phyloP scores from a whole-genome alignment of 2,113 vertebrate genomes.

The Cephalopterus ornatus region DNA sequence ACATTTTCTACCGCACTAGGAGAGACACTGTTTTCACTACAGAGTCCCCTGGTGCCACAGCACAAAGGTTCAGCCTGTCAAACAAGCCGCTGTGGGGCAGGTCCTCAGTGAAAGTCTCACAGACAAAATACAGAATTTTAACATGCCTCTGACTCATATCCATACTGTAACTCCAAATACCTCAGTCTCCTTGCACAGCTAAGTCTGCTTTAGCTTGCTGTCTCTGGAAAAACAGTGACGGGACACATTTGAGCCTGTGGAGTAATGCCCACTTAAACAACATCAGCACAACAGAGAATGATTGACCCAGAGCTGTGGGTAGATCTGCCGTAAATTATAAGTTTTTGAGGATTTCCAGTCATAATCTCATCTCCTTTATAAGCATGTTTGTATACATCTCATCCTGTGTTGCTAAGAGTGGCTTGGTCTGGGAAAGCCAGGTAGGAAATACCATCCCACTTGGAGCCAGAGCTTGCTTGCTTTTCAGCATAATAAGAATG shows the following conservation, averaged over 20 bases:
- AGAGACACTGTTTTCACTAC: background rate
- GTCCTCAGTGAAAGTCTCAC: background rate
- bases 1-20: accelerated
- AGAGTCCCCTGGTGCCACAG: background rate
- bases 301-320: background rate
- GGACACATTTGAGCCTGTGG: background rate
- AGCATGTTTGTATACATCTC: accelerated
- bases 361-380: background rate
- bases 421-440: background rate
- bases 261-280: background rate
- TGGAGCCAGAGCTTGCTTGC: background rate
- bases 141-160: background rate
- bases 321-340: background rate
- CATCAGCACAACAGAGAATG: background rate
- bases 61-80: background rate
- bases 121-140: background rate
- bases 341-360: background rate
- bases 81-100: accelerated
- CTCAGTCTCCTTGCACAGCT: background rate
- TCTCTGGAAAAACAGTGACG: background rate
- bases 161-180: background rate
- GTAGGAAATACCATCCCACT: background rate
- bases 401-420: background rate
- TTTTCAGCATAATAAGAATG: background rate
- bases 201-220: background rate